Percentiles rank a stretch among this genome's conserved stretches.
Conservation (phyloP, 2,888 invertebrate species). For the Aspidiotus destructor region DNA sequence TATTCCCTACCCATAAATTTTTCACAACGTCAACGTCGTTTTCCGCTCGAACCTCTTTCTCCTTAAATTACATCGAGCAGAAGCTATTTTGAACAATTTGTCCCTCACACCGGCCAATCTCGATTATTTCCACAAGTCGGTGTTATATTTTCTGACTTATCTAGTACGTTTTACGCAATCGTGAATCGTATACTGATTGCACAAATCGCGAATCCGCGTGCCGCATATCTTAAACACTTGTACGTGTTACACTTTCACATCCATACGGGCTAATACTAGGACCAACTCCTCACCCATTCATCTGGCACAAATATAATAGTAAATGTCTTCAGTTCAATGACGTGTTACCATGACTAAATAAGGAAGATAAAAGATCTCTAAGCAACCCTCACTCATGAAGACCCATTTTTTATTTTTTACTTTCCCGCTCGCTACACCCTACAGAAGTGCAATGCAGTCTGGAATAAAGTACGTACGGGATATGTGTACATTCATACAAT, state of each 20-base stretch:
- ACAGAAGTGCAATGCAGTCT: too few relatives aligned
- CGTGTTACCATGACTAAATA: slow-evolving; percentile 32
- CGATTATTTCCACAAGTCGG: too few relatives aligned
- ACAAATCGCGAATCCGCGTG: not conserved
- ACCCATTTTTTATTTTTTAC: not conserved
- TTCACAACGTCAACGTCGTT: not conserved
- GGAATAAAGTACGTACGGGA: too few relatives aligned
- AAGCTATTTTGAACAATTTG: not conserved
- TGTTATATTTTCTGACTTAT: slow-evolving; percentile 9
- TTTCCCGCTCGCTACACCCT: not conserved
- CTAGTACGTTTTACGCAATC: slow-evolving; percentile 11
- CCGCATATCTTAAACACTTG: slow-evolving; percentile 5
- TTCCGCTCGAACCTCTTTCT: not conserved
- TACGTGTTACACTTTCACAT: slow-evolving; percentile 10
- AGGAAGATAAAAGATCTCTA: slow-evolving; percentile 25
- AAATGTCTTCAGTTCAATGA: slow-evolving; percentile 31
- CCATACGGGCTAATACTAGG: slow-evolving; percentile 11
- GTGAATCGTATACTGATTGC: not conserved
- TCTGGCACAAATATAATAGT: slow-evolving; percentile 29
- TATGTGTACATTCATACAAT: too few relatives aligned
- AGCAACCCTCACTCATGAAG: not conserved
- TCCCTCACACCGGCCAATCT: not conserved
- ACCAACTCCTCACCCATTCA: slow-evolving; percentile 17
- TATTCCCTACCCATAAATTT: not conserved
- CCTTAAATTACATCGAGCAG: not conserved